These are phyloP conservation scores for Myrmecobius fasciatus DNA, from an alignment of 2,113 vertebrate species.

Conservation along the genomic window DNA sequence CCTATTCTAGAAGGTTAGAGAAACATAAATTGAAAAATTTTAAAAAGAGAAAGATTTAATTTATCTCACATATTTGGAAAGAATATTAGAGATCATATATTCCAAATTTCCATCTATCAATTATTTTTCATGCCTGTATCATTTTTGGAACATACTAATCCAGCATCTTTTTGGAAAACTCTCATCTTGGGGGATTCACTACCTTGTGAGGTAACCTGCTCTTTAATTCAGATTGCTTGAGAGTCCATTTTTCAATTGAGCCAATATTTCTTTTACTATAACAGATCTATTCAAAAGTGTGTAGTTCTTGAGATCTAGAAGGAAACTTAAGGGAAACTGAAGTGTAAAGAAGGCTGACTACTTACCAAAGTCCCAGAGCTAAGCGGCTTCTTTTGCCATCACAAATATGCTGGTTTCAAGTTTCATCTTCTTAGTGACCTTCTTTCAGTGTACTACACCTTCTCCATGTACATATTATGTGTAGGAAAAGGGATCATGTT, in stretches of 20 bases:
- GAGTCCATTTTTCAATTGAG: not conserved
- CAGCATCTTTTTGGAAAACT: not conserved
- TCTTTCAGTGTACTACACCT: not conserved
- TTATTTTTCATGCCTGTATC: not conserved
- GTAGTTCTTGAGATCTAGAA: not conserved
- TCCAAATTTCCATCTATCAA: not conserved
- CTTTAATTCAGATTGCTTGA: not conserved
- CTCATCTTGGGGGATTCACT: not conserved
- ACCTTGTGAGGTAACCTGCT: not conserved
- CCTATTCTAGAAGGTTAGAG: not conserved
- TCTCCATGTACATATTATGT: not conserved
- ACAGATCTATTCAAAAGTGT: not conserved
- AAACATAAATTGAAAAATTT: not conserved
- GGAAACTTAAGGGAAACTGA: not conserved
- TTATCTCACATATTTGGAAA: not conserved
- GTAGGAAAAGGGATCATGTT: not conserved
- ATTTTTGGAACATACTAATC: not conserved
- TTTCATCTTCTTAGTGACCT: not conserved
- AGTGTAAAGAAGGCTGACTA: not conserved
- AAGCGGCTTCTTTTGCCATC: not conserved
- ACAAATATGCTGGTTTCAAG: not conserved
- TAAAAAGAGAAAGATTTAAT: not conserved
- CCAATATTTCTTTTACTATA: not conserved
- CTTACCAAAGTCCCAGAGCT: not conserved
- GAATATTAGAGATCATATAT: not conserved